Evolutionary conservation across 1,140 invertebrate species (phyloP).

Genomic region (Lordiphosa collinella): DNA sequence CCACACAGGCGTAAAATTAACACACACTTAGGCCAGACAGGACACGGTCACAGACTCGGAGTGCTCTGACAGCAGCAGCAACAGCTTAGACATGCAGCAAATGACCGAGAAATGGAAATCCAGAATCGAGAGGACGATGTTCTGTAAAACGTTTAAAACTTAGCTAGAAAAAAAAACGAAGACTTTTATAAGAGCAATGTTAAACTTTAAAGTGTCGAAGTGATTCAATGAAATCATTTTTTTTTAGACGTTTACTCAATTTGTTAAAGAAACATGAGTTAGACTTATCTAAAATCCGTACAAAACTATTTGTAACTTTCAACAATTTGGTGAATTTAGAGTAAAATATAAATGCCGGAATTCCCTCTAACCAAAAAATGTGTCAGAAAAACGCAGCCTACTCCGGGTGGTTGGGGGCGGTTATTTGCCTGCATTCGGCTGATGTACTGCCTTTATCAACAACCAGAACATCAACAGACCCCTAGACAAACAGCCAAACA

Average conservation of each 20-base stretch:
- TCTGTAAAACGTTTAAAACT: slow-evolving; percentile 18
- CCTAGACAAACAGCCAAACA: neutral
- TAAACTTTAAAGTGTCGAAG: too few relatives aligned
- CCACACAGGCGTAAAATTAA: slow-evolving; percentile 57
- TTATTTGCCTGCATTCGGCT: slow-evolving; percentile 38
- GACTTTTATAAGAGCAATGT: neutral
- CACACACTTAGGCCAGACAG: slow-evolving; percentile 52
- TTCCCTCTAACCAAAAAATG: neutral
- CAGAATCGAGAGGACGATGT: slow-evolving; percentile 15
- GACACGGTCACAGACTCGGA: neutral
- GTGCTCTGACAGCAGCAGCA: slow-evolving; percentile 31
- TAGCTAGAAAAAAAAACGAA: neutral
- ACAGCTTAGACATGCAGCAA: slow-evolving; percentile 64
- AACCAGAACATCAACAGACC: neutral
- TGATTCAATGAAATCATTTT: too few relatives aligned
- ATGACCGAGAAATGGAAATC: slow-evolving; percentile 58
- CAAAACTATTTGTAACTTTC: neutral
- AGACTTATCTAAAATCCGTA: too few relatives aligned
- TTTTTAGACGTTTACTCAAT: too few relatives aligned
- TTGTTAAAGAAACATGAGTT: too few relatives aligned
- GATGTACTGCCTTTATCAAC: slow-evolving; percentile 49
- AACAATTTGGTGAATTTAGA: neutral
- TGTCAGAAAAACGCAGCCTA: slow-evolving; percentile 42
- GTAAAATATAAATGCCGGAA: slow-evolving; percentile 3
- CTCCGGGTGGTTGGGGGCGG: slow-evolving; percentile 8